phyloP scores from a whole-genome alignment of 1,140 invertebrate species.

The Zaprionus tsacasi region DNA sequence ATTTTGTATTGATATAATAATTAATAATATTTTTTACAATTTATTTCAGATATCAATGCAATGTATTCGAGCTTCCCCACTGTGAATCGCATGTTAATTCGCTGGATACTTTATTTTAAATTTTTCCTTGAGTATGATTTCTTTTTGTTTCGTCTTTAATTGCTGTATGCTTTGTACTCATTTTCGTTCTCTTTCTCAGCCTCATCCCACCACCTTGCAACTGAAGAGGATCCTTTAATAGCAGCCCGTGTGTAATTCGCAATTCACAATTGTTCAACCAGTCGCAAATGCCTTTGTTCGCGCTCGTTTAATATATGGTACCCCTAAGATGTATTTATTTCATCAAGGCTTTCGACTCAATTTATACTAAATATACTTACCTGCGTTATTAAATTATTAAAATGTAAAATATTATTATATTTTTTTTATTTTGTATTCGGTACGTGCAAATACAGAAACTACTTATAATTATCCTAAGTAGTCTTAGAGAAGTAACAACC shows the following conservation, averaged over 20 bases:
- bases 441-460: no score
- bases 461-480: no score
- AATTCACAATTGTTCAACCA: background rate
- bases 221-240: slow-evolving; percentile 26
- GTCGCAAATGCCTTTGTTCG: background rate
- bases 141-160: slow-evolving; percentile 58
- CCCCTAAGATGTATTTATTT: background rate
- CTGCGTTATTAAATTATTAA: background rate
- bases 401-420: background rate
- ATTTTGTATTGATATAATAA: background rate
- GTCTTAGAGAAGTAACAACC: no score
- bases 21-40: background rate
- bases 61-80: background rate
- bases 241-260: slow-evolving; percentile 1
- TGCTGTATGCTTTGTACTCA: slow-evolving; percentile 51
- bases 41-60: background rate
- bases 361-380: background rate
- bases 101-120: background rate
- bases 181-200: slow-evolving; percentile 3
- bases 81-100: background rate
- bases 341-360: background rate
- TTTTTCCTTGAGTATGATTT: slow-evolving; percentile 17
- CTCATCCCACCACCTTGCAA: background rate
- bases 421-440: no score
- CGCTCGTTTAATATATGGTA: background rate